Evolutionary conservation across 1,140 invertebrate species (phyloP).

Genomic region (Drosophila ananassae): DNA sequence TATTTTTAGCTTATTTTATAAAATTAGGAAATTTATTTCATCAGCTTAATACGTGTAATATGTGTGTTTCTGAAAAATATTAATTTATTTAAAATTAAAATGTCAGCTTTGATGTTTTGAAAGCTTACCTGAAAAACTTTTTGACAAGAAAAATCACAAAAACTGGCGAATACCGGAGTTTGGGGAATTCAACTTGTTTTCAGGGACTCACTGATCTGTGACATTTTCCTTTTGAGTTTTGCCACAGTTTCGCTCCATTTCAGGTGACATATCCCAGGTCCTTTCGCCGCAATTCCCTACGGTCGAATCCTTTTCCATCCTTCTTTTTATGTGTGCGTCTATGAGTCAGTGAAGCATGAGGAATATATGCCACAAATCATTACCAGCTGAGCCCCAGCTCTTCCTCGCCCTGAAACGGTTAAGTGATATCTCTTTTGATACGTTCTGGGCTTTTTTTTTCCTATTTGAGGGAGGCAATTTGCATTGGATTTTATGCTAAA

Average conservation of each 20-base stretch:
- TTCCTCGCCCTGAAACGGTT: constrained; percentile 21
- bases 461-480: constrained; percentile 48
- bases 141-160: background rate
- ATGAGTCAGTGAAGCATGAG: constrained; percentile 27
- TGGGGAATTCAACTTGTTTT: background rate
- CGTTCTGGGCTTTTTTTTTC: background rate
- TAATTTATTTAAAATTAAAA: too few species aligned
- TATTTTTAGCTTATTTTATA: too few species aligned
- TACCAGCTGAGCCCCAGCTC: constrained; percentile 37
- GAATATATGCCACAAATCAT: constrained; percentile 54
- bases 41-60: too few species aligned
- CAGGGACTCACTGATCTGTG: constrained; percentile 42
- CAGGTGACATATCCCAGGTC: constrained; percentile 32
- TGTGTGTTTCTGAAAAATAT: too few species aligned
- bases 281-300: background rate
- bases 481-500: constrained; percentile 78
- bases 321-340: background rate
- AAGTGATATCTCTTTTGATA: constrained; percentile 8
- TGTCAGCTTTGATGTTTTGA: too few species aligned
- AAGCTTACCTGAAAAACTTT: too few species aligned
- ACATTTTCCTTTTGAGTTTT: constrained; percentile 34
- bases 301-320: background rate
- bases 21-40: too few species aligned
- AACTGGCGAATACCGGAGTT: background rate
- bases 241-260: constrained; percentile 54